Base-by-base conservation (phyloP, 2,888 invertebrate species). In the Trichogramma dendrolimi region DNA sequence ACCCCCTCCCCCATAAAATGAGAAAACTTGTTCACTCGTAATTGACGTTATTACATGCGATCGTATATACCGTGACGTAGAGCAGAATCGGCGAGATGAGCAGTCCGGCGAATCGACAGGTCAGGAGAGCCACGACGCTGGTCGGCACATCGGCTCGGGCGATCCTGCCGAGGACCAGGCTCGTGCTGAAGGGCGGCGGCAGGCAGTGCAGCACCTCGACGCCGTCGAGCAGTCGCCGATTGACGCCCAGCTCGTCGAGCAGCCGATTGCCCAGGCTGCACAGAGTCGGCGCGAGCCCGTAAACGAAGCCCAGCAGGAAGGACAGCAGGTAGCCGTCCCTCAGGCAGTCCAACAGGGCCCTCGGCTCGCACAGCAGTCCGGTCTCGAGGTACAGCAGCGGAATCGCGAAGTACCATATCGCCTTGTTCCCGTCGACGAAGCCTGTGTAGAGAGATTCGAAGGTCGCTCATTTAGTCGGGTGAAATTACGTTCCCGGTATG, bases 181-280 rank as follows among this genome's bases (percentile, higher is more conserved):
- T 72, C 6, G 78, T 77, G 62, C 73, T 75, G 49, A 77, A 75
- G 7, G 78, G 78, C 6, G 78, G 78, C 63, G 78, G 78, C 75
- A 78, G 78, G 62, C 78, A 78, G 57, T 77, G 78, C 57, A 79
- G 70, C 54, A 79, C 75, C 72, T 79, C 77, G 68, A 78, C 76
- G 70, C 78, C 78, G 63, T 76, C 77, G 10, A 79, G 72, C 4
- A 79, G 66, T 71, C 78, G 78, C 7, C 69, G 60, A 60, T 79
- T 75, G 39, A 78, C 73, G 46, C 72, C 72, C 4, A 69, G 68
- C 41, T 71, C 71, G 14, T 69, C 69, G 55, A 79, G 59, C 4
- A 75, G 59, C 58, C 70, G 72, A 55, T 71, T 75, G 59, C 71
- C 74, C 6, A 75, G 4, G 59, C 71, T 72, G 27, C 75, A 75